Evolutionary conservation across 1,140 invertebrate genomes (phyloP).

Genomic region (Drosophila novamexicana): DNA sequence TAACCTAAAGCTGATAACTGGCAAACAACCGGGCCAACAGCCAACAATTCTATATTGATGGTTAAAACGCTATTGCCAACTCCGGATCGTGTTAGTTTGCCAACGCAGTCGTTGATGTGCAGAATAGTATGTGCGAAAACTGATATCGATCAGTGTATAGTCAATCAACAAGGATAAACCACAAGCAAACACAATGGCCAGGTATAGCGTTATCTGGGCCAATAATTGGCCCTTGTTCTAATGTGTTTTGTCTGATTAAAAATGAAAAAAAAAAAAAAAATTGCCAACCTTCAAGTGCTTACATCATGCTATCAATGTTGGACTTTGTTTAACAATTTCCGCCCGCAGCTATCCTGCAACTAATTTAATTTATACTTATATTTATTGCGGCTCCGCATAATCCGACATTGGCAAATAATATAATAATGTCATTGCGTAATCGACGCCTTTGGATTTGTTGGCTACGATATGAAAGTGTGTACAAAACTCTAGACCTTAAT

Average conservation of each 20-base stretch:
- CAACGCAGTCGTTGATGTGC: constrained; percentile 56
- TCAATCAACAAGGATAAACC: constrained; percentile 25
- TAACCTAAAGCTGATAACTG: constrained; percentile 29
- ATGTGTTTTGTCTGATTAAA: constrained; percentile 16
- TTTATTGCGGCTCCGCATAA: constrained; percentile 9
- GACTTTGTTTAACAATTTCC: constrained; percentile 29
- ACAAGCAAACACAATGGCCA: constrained; percentile 12
- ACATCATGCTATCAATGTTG: constrained; percentile 30
- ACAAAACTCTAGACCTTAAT: constrained; percentile 35
- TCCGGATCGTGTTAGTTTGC: constrained; percentile 68
- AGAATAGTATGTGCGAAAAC: constrained; percentile 59
- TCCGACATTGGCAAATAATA: constrained; percentile 2
- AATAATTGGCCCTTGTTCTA: constrained; percentile 19
- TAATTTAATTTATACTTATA: background rate
- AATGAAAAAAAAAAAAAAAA: background rate
- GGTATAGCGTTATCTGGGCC: constrained; percentile 8
- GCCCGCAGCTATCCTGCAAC: constrained; percentile 1
- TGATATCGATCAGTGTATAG: constrained; percentile 30
- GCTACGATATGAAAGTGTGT: background rate
- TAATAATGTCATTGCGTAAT: constrained; percentile 59
- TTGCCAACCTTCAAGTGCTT: constrained; percentile 27
- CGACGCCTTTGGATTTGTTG: constrained; percentile 56
- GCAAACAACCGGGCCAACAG: constrained; percentile 38
- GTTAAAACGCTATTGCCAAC: constrained; percentile 71
- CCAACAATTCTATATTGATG: constrained; percentile 65